Percentiles rank a stretch among this genome's conserved stretches.
Evolutionary conservation across 1,140 invertebrate genomes (phyloP).

Genomic region (Pygmarrhopalites habei): DNA sequence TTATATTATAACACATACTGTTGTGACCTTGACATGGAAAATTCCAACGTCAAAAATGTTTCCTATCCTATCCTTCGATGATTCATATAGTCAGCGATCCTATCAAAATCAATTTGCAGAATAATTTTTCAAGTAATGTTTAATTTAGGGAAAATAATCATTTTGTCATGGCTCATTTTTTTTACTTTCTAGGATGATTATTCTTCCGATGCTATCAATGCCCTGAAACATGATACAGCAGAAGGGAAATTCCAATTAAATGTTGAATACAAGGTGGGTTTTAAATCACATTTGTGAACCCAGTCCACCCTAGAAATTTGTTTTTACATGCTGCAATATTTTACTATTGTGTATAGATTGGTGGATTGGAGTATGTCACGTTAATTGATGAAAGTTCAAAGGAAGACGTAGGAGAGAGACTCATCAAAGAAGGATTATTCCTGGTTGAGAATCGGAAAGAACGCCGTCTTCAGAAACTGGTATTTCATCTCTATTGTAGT

Average conservation of each 20-base stretch:
- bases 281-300: too few species aligned
- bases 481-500: slow-evolving; percentile 43
- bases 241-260: slow-evolving; percentile 63
- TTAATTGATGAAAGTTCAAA: slow-evolving; percentile 63
- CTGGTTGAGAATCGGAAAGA: slow-evolving; percentile 74
- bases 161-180: too few species aligned
- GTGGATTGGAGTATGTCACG: slow-evolving; percentile 61
- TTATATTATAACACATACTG: background rate
- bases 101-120: too few species aligned
- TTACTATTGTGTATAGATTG: too few species aligned
- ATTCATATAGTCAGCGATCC: too few species aligned
- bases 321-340: too few species aligned
- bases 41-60: too few species aligned
- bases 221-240: slow-evolving; percentile 51
- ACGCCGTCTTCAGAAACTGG: slow-evolving; percentile 68
- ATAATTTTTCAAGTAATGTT: too few species aligned
- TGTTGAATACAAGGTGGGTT: slow-evolving; percentile 55
- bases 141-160: too few species aligned
- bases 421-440: slow-evolving; percentile 78
- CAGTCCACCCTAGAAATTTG: too few species aligned
- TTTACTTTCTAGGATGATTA: slow-evolving; percentile 59
- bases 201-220: slow-evolving; percentile 62
- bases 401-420: slow-evolving; percentile 71
- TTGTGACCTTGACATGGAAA: too few species aligned
- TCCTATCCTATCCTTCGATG: too few species aligned